These are phyloP conservation scores for Catocala fraxini DNA, from an alignment of 2,888 invertebrate genomes.

Conservation along the genomic window DNA sequence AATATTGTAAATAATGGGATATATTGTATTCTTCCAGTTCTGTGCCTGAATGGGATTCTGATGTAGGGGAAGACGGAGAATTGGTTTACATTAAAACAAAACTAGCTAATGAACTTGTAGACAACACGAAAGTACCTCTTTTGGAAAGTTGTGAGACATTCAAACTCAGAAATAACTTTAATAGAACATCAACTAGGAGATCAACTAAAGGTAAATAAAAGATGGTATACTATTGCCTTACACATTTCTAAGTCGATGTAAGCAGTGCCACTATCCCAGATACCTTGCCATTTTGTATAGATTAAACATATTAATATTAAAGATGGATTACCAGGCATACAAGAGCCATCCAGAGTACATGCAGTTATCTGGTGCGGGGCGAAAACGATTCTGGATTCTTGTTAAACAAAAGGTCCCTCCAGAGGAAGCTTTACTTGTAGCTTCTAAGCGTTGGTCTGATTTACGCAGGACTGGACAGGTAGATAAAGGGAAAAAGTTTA, in stretches of 20 bases:
- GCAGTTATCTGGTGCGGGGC: no score
- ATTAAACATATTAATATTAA: no score
- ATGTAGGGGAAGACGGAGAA: conserved; percentile 89
- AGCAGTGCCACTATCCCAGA: no score
- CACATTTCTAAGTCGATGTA: no score
- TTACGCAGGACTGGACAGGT: no score
- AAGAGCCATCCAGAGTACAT: no score
- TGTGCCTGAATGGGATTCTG: conserved; percentile 91
- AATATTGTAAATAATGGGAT: no score
- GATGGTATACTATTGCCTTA: background rate
- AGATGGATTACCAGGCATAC: no score
- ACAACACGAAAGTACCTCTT: conserved; percentile 64
- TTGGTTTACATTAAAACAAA: conserved; percentile 90
- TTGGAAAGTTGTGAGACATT: conserved; percentile 80
- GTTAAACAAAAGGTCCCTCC: conserved; percentile 1
- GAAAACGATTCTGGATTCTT: no score
- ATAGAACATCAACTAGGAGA: conserved; percentile 77
- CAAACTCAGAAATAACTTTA: conserved; percentile 79
- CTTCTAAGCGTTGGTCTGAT: background rate
- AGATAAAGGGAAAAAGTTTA: background rate
- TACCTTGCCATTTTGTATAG: no score
- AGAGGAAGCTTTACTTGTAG: conserved; percentile 3
- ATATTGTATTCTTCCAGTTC: conserved; percentile 75
- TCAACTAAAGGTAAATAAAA: conserved; percentile 73
- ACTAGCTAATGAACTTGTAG: conserved; percentile 45